phyloP scores from a whole-genome alignment of 2,113 vertebrate species.

The Cisticola juncidis region DNA sequence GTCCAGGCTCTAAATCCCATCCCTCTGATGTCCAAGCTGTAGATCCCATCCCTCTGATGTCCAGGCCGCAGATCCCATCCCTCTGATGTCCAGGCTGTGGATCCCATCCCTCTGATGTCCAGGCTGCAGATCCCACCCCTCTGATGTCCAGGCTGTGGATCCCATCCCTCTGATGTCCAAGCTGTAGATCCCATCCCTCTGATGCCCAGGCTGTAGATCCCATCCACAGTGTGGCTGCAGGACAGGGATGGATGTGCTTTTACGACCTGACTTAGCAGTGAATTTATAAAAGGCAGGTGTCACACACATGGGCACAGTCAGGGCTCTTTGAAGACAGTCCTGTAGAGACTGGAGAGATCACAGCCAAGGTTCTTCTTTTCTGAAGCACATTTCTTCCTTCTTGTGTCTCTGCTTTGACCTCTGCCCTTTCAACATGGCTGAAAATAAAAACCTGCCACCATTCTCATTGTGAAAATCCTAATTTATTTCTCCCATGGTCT shows the following conservation, averaged over 20 bases:
- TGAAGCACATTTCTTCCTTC: background rate
- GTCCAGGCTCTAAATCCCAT: background rate
- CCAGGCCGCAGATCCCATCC: background rate
- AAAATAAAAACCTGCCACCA: background rate
- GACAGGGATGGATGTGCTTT: background rate
- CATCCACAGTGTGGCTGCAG: background rate
- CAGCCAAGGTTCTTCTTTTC: background rate
- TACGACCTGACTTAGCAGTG: background rate
- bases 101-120: background rate
- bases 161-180: accelerated
- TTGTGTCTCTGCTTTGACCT: background rate
- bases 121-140: background rate
- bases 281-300: background rate
- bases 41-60: too few species aligned
- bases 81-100: accelerated
- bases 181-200: background rate
- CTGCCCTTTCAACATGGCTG: background rate
- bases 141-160: background rate
- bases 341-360: background rate
- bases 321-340: background rate
- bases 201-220: background rate
- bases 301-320: background rate
- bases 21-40: background rate
- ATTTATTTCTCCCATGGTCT: background rate
- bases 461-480: background rate